Conservation (phyloP, 2,888 invertebrate species). For the Priocnemis perturbator region DNA sequence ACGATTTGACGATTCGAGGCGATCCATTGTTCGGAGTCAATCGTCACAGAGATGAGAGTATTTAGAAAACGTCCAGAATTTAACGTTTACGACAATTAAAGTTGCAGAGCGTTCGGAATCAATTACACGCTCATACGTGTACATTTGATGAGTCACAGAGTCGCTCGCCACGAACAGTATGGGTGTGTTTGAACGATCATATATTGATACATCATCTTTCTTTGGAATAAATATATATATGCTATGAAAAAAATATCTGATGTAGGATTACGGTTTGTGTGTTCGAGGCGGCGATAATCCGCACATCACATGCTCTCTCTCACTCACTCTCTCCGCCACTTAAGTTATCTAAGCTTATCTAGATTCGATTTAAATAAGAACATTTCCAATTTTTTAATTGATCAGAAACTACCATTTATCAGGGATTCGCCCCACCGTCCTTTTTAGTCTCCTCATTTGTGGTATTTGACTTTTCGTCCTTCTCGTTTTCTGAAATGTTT, state of each 20-base stretch:
- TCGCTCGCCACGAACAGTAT: conserved; percentile 34
- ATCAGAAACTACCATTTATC: conserved; percentile 72
- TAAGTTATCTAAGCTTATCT: conserved; percentile 54
- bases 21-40: conserved; percentile 8
- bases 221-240: conserved; percentile 19
- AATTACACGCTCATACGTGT: conserved; percentile 48
- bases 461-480: conserved; percentile 80
- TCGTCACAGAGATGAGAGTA: conserved; percentile 21
- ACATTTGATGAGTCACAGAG: conserved; percentile 22
- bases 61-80: conserved; percentile 33
- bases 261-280: conserved; percentile 32
- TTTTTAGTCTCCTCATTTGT: conserved; percentile 83
- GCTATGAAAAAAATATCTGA: conserved; percentile 20
- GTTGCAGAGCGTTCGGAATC: conserved; percentile 34
- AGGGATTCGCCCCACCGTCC: conserved; percentile 81
- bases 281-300: conserved; percentile 36
- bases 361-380: conserved; percentile 59
- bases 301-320: conserved; percentile 29
- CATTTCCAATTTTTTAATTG: conserved; percentile 49
- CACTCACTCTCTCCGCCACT: conserved; percentile 19
- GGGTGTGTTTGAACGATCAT: conserved; percentile 22
- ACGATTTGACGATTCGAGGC: too few relatives aligned
- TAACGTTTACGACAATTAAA: conserved; percentile 34
- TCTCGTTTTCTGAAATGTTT: conserved; percentile 77
- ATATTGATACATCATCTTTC: conserved; percentile 6